Conservation (phyloP, 1,140 invertebrate genomes). For the Leptinotarsa undecemlineata region DNA sequence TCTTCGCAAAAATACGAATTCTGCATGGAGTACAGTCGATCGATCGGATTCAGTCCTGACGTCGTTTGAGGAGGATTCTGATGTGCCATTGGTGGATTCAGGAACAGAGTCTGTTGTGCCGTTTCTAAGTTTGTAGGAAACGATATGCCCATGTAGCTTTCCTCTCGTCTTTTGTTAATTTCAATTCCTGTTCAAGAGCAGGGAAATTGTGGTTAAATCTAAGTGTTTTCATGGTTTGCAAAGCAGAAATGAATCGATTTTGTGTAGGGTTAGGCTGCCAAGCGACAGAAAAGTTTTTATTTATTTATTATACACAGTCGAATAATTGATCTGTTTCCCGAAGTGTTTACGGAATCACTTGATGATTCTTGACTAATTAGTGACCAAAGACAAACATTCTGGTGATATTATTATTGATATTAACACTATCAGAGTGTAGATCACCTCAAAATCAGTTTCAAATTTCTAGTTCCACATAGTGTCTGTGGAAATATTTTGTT, state of each 20-base stretch:
- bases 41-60: conserved; percentile 63
- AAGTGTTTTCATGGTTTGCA: not conserved
- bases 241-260: not conserved
- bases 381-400: no score
- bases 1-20: conserved; percentile 67
- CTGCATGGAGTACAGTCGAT: conserved; percentile 68
- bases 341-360: no score
- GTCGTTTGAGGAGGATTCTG: conserved; percentile 43
- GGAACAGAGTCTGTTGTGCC: conserved; percentile 40
- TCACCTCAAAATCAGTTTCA: no score
- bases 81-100: conserved; percentile 50
- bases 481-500: no score
- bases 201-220: conserved; percentile 14
- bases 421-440: no score
- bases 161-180: conserved; percentile 41
- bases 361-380: no score
- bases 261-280: not conserved
- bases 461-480: no score
- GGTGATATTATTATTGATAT: no score
- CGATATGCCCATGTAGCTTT: conserved; percentile 40
- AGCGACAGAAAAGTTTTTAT: no score
- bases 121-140: conserved; percentile 42
- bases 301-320: no score
- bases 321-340: no score
- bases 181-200: conserved; percentile 32